Evolutionary conservation across 2,888 invertebrate species (phyloP), one percentile per base, ranked within the genome.

Genomic region (Arenicola marina): DNA sequence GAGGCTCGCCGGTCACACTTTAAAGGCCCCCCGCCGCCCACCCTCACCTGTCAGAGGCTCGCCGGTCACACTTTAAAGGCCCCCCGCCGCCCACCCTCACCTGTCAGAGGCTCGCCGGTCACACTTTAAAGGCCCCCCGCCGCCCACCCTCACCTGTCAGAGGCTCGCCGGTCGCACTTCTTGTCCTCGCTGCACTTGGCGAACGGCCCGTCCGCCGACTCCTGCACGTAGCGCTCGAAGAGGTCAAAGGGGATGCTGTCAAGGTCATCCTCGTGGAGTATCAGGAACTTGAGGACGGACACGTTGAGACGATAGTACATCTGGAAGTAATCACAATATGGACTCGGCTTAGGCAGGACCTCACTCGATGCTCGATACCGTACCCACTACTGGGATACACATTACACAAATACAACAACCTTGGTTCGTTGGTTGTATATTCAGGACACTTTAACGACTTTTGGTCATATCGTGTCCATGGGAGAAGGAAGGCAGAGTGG

Each of bases 261-360:
- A n/a, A 68, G 66, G n/a, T 72, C 63, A n/a, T n/a, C n/a, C 4
- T 69, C 65, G 43, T 66, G 62, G 29, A 69, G 63, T 18, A 78
- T 61, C 38, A 95, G 86, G 81, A 90, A 91, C 84, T 94, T 95
- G 3, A 95, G 85, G 74, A 93, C 91, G n/a, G 92, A 90, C 0
- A 93, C 91, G 80, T 95, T 93, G 60, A 93, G 90, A 76, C 95
- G 87, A 73, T 85, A 87, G 75, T 83, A 86, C 68, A 87, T 78
- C 85, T 85, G 71, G 21, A 71, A 63, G 11, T 21, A 48, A 48
- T 11, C 43, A 43, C 18, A 43, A 43, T 43, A 43, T 15, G 11
- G 18, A 43, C 18, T 34, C n/a, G 32, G 38, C 7, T n/a, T 11
- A 15, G 38, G n/a, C 34, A 55, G 24, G 43, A 38, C 34, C 33